Evolutionary conservation across 2,888 invertebrate species (phyloP).

Genomic region (Plebejus melissa): DNA sequence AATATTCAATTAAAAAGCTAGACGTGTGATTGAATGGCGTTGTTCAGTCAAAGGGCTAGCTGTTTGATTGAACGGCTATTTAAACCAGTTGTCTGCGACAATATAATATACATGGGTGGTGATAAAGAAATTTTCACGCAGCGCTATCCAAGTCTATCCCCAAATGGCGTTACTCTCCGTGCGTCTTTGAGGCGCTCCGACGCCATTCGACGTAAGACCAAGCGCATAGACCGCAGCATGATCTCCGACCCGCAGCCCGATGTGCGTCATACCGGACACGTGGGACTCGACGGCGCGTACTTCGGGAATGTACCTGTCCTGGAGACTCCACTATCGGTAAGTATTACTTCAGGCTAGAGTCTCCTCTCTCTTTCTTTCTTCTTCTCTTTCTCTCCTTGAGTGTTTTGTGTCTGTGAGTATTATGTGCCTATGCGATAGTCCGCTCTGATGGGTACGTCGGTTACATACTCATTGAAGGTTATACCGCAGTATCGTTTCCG

Average conservation of each 20-base stretch:
- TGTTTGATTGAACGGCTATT: no score
- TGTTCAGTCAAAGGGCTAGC: no score
- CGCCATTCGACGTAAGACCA: conserved; percentile 67
- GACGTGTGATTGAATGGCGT: no score
- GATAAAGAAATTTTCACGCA: not conserved
- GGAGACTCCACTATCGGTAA: conserved; percentile 64
- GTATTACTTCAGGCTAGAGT: conserved; percentile 40
- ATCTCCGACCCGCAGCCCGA: conserved; percentile 98
- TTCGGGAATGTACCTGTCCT: conserved; percentile 93
- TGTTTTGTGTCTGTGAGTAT: no score
- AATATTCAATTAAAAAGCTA: no score
- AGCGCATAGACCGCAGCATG: conserved; percentile 91
- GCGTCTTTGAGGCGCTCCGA: conserved; percentile 72
- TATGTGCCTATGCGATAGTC: no score
- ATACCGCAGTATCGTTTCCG: no score
- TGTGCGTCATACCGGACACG: conserved; percentile 96
- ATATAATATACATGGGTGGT: not conserved
- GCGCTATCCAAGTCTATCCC: not conserved
- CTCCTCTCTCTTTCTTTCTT: no score
- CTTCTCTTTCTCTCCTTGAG: no score
- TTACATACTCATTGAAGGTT: no score
- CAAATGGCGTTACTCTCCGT: conserved; percentile 38
- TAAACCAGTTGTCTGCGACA: no score
- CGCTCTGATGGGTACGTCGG: no score
- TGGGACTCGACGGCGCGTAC: conserved; percentile 97